Evolutionary conservation across 2,797 vertebrate species (phyloP).

Genomic region (Alectoris magna): DNA sequence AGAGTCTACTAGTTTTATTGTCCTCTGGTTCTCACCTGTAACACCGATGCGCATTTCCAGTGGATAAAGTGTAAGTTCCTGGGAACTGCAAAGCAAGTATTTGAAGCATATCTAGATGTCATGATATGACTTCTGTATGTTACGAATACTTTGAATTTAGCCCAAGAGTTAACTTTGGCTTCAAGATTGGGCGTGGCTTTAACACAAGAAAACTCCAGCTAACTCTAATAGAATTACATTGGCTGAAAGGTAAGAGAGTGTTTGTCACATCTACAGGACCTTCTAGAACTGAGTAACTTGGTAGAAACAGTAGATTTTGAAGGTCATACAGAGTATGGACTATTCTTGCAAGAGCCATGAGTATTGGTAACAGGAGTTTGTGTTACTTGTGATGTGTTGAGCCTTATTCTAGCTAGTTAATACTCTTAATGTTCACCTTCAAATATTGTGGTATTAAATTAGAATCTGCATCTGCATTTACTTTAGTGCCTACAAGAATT

Average conservation of each 20-base stretch:
- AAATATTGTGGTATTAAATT: not conserved
- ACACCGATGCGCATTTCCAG: not conserved
- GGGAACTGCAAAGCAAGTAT: not conserved
- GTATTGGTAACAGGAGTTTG: fast-evolving
- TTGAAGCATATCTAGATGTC: not conserved
- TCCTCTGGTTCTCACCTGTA: not conserved
- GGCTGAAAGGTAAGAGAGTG: fast-evolving
- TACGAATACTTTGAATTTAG: not conserved
- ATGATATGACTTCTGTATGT: not conserved
- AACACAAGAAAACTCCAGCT: fast-evolving
- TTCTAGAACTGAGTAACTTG: not conserved
- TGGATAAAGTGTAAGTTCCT: not conserved
- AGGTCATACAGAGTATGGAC: not conserved
- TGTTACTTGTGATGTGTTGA: not conserved
- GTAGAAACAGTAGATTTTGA: not conserved
- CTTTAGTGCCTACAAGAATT: not conserved
- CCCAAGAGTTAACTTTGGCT: not conserved
- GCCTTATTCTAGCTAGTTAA: not conserved
- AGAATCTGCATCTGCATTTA: not conserved
- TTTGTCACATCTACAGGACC: no score
- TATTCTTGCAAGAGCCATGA: not conserved
- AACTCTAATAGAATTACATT: not conserved
- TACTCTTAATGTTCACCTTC: not conserved
- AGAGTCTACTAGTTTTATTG: not conserved
- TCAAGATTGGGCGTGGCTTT: not conserved